phyloP scores from a whole-genome alignment of 2,797 vertebrate genomes.

The Synaphobranchus kaupii region DNA sequence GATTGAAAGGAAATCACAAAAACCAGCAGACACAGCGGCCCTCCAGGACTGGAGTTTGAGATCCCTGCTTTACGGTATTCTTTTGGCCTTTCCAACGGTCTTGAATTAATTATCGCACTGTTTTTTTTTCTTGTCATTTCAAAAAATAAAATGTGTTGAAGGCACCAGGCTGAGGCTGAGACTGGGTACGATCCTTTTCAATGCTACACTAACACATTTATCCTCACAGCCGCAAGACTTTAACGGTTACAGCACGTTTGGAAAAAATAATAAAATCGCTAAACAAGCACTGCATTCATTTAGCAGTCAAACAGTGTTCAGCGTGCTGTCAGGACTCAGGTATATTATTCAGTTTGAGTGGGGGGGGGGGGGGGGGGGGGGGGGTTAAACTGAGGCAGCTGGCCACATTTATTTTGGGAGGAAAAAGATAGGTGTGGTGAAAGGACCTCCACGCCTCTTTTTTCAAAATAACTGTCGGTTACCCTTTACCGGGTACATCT shows the following conservation, averaged over 20 bases:
- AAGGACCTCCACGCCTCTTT: neutral
- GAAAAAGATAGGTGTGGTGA: neutral
- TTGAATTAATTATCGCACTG: neutral
- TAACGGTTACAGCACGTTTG: neutral
- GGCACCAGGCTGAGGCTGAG: neutral
- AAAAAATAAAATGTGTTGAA: neutral
- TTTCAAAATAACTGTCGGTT: neutral
- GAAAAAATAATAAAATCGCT: neutral
- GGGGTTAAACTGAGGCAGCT: neutral
- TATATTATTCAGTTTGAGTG: neutral
- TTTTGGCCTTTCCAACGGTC: neutral
- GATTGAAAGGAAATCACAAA: too few species aligned
- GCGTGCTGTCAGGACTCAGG: neutral
- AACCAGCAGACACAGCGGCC: too few species aligned
- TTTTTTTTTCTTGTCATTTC: too few species aligned
- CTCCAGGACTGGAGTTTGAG: too few species aligned
- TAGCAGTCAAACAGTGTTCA: neutral
- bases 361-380: neutral
- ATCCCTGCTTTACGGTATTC: neutral
- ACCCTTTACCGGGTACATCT: neutral
- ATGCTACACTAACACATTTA: neutral
- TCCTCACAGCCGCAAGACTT: neutral
- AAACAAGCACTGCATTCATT: constrained; percentile 10
- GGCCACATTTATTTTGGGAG: neutral
- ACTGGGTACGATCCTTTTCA: neutral